A percentile compares a stretch with the other conserved stretches of the same genome.
These are phyloP conservation scores for Lagorchestes hirsutus DNA, from an alignment of 2,797 vertebrate species.

Conservation along the genomic window DNA sequence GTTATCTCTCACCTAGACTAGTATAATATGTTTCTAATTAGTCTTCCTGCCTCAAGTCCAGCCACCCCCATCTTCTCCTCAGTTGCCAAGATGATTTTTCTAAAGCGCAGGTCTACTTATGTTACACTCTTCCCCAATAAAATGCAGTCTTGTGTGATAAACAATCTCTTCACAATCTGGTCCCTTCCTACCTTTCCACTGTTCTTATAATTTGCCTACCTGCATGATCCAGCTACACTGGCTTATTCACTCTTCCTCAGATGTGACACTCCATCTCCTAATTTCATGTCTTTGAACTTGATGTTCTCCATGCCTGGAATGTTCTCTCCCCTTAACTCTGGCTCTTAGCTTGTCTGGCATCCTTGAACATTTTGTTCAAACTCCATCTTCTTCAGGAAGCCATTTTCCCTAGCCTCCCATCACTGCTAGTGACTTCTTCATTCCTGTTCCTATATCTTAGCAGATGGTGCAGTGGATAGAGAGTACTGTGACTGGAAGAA, in stretches of 20 bases:
- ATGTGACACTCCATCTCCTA: not conserved
- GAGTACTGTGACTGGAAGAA: not conserved
- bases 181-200: not conserved
- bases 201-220: not conserved
- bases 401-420: not conserved
- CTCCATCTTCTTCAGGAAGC: not conserved
- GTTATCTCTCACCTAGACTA: not conserved
- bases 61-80: not conserved
- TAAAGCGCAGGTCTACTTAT: not conserved
- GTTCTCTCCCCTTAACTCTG: not conserved
- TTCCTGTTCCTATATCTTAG: not conserved
- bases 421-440: not conserved
- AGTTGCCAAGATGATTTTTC: not conserved
- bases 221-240: not conserved
- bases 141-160: not conserved
- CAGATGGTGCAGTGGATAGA: not conserved
- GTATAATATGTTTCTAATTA: not conserved
- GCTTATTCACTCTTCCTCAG: not conserved
- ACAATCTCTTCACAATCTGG: not conserved
- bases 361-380: not conserved
- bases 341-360: not conserved
- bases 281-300: not conserved
- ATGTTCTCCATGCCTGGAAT: not conserved
- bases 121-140: not conserved
- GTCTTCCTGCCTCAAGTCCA: not conserved